Evolutionary conservation across 2,888 invertebrate genomes (phyloP), one percentile per base, ranked within the genome.

Genomic region (Xylophagus ater): DNA sequence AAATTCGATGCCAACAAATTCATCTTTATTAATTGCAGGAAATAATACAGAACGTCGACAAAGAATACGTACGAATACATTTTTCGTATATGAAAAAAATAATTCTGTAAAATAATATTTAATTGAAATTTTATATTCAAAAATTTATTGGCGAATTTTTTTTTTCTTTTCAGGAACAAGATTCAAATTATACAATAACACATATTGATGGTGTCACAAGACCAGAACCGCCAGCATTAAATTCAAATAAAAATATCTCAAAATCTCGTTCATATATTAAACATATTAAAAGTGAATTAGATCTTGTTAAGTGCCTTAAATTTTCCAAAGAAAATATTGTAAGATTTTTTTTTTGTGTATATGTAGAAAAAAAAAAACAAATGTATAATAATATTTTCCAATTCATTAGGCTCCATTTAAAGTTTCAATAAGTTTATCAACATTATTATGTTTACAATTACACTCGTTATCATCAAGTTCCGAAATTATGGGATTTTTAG

Each of bases 401-500:
- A 49, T 48, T 3, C 55, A n/a, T n/a, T n/a, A 81, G 79, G 74
- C 78, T 34, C 78, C 80, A 6, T 81, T 71, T 56, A 55, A 55
- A 7, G 71, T 81, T 1, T 66, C 64, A 17, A 56, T 82, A 41
- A 63, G 71, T 50, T 66, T 76, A 42, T 71, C 76, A 1, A 70
- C 77, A 1, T 59, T 82, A 40, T 60, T 81, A 5, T 57, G 72
- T 26, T 76, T 81, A 73, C 81, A 82, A 54, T 67, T 73, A 34
- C 84, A 84, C 62, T 73, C 78, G 33, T 78, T 82, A 62, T 66
- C 74, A 23, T 77, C 76, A 1, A 70, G 73, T 46, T 74, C 70
- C 3, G 84, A 84, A 66, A 79, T 83, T 33, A 82, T 82, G 72
- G 84, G 84, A 2, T 69, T 83, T 48, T 57, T 79, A 44, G 83